A percentile compares a stretch with the other conserved stretches of the same genome.
These are phyloP conservation scores for Stenurella melanura DNA, from an alignment of 2,888 invertebrate genomes.

Conservation along the genomic window DNA sequence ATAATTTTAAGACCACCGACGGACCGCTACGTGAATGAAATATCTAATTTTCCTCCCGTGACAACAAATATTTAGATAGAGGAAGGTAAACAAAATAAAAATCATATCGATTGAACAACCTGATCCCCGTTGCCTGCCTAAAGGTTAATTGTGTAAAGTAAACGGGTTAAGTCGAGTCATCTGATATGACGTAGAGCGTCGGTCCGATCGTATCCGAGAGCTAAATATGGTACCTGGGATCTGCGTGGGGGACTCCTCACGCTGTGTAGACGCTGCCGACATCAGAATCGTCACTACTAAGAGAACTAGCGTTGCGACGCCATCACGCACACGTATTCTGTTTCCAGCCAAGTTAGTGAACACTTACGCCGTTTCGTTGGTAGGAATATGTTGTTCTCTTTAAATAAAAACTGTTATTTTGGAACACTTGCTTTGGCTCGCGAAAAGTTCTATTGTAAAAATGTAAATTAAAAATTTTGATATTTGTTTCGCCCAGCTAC, in stretches of 20 bases:
- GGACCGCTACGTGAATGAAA: not conserved
- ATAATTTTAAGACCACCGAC: not conserved
- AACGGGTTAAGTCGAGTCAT: conserved; percentile 17
- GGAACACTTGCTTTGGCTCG: too few relatives aligned
- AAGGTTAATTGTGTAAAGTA: conserved; percentile 18
- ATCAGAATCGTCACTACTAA: not conserved
- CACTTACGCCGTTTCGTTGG: not conserved
- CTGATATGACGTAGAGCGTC: conserved; percentile 16
- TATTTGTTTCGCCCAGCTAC: too few relatives aligned
- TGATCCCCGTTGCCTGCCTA: conserved; percentile 8
- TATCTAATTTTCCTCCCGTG: not conserved
- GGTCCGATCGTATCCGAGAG: conserved; percentile 11
- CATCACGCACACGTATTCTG: not conserved
- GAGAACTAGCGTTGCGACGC: not conserved
- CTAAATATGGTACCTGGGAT: conserved; percentile 1
- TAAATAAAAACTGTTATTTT: not conserved
- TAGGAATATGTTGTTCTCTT: not conserved
- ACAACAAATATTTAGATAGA: conserved; percentile 1
- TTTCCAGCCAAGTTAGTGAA: not conserved
- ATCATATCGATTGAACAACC: conserved; percentile 4
- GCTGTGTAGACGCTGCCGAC: conserved; percentile 1
- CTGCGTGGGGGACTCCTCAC: not conserved
- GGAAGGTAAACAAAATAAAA: not conserved
- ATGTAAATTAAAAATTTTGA: too few relatives aligned
- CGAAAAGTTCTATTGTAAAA: too few relatives aligned